A percentile compares a stretch with the other conserved stretches of the same genome.
Evolutionary conservation across 2,888 invertebrate species (phyloP).

Genomic region (Rugalucina vietnamica): DNA sequence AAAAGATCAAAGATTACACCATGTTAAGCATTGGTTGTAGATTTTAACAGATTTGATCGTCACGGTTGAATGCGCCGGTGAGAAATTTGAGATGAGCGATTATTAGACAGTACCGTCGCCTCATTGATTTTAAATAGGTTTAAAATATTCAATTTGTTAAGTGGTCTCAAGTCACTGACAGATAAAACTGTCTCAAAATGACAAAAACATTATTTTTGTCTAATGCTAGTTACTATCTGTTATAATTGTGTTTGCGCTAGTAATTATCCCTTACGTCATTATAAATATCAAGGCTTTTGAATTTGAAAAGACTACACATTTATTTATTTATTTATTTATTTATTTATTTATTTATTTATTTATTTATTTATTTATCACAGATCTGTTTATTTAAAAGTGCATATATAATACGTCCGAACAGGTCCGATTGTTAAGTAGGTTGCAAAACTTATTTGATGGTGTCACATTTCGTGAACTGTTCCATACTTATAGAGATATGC

Average conservation of each 20-base stretch:
- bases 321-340: too few species aligned
- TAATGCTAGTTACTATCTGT: neutral
- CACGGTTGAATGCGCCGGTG: neutral
- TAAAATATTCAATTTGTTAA: neutral
- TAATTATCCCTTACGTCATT: too few species aligned
- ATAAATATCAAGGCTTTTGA: too few species aligned
- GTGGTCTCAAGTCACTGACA: neutral
- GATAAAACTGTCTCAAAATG: neutral
- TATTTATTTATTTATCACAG: too few species aligned
- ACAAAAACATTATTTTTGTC: neutral
- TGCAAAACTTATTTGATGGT: too few species aligned
- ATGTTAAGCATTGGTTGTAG: neutral
- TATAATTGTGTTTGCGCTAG: neutral
- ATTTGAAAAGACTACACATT: too few species aligned
- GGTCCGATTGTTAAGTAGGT: too few species aligned
- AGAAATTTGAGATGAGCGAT: neutral
- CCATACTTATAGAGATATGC: too few species aligned
- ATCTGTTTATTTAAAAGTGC: too few species aligned
- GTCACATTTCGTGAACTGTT: too few species aligned
- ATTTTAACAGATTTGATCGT: neutral
- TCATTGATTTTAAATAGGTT: neutral
- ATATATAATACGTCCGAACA: too few species aligned
- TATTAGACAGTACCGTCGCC: neutral
- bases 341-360: too few species aligned
- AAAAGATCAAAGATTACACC: neutral